phyloP scores from a whole-genome alignment of 2,797 vertebrate genomes.

The Synanceia verrucosa region DNA sequence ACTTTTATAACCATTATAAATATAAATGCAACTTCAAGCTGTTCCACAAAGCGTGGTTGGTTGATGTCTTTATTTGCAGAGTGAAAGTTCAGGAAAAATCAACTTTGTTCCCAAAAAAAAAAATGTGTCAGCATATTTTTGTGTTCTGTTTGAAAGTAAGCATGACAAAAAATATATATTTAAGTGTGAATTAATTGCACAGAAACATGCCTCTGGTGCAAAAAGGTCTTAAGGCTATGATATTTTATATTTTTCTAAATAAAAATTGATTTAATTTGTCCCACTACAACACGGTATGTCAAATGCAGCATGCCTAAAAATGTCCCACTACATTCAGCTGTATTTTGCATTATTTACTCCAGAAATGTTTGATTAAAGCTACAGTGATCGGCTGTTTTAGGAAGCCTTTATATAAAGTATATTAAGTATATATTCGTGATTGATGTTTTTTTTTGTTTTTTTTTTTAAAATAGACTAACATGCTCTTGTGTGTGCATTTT shows the following conservation, averaged over 20 bases:
- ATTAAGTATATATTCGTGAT: neutral
- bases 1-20: too few relatives aligned
- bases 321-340: too few relatives aligned
- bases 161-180: neutral
- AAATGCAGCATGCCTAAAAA: too few relatives aligned
- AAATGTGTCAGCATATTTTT: neutral
- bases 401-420: neutral
- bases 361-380: neutral
- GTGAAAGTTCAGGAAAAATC: neutral
- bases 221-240: neutral
- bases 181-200: neutral
- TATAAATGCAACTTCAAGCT: neutral
- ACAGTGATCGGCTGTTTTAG: neutral
- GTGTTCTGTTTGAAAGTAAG: neutral
- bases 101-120: neutral
- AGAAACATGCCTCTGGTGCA: neutral
- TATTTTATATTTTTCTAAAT: neutral
- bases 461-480: too few relatives aligned
- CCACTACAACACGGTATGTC: too few relatives aligned
- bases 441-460: neutral
- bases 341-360: too few relatives aligned
- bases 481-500: conserved; percentile 24
- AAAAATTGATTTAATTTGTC: too few relatives aligned
- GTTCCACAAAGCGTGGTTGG: neutral
- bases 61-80: neutral